These are phyloP conservation scores for Orycteropus afer DNA, from an alignment of 2,113 vertebrate genomes.

Conservation along the genomic window DNA sequence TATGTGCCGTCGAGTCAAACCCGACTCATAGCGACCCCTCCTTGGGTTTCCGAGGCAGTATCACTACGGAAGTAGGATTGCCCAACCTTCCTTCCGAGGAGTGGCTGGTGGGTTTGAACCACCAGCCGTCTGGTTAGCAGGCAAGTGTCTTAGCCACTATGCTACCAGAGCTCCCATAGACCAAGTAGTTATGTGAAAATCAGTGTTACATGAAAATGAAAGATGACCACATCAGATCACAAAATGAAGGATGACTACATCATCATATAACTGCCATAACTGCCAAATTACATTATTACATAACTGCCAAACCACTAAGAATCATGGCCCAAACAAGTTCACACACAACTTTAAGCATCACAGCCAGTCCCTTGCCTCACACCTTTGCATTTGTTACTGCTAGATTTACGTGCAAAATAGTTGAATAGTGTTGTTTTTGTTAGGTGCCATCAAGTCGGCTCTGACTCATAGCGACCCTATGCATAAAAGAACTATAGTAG, in stretches of 20 bases:
- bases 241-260: neutral
- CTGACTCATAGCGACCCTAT: neutral
- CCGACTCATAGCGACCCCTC: no score
- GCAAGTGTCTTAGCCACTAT: no score
- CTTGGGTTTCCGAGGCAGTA: no score
- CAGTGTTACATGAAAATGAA: neutral
- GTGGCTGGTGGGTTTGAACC: no score
- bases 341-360: no score
- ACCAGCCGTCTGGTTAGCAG: no score
- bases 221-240: neutral
- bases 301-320: neutral
- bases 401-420: neutral
- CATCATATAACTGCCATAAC: neutral
- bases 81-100: no score
- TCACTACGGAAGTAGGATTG: no score
- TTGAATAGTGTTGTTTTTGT: neutral
- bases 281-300: neutral
- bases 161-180: no score
- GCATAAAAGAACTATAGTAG: neutral
- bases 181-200: neutral
- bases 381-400: neutral
- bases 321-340: neutral
- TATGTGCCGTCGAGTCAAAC: no score
- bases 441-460: neutral
- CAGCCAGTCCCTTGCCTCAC: neutral